Conservation (phyloP, 2,888 invertebrate species). For the Ferdinandea cuprea region DNA sequence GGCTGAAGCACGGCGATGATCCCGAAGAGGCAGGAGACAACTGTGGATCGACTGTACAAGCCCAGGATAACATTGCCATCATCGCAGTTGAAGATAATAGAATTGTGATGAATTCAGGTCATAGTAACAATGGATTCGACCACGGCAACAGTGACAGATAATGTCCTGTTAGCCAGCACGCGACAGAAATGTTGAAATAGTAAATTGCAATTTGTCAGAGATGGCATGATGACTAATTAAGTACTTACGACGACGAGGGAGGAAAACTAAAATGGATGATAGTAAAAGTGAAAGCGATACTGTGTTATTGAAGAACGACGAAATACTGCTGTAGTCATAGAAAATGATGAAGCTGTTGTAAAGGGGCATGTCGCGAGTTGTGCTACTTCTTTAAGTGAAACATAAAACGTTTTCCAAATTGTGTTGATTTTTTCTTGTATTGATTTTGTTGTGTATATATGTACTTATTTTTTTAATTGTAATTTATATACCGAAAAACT, state of each 20-base stretch:
- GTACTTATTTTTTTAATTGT: constrained; percentile 41
- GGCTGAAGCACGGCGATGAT: constrained; percentile 77
- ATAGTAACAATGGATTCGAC: constrained; percentile 64
- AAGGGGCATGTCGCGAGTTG: no score
- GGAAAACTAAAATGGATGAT: neutral
- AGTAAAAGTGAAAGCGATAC: neutral
- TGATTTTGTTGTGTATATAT: constrained; percentile 34
- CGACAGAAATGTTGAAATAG: constrained; percentile 26
- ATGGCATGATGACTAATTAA: constrained; percentile 69
- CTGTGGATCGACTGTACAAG: constrained; percentile 39
- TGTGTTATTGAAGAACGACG: constrained; percentile 15
- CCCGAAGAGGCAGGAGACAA: constrained; percentile 29
- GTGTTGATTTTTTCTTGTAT: constrained; percentile 6
- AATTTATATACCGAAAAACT: constrained; percentile 60
- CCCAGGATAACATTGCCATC: constrained; percentile 64
- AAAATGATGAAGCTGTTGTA: constrained; percentile 1
- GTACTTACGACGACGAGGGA: constrained; percentile 48
- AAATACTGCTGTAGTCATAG: constrained; percentile 8
- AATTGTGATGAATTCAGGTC: constrained; percentile 66
- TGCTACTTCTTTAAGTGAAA: neutral
- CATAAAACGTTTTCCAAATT: constrained; percentile 25
- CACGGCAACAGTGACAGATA: constrained; percentile 59
- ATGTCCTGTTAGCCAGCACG: constrained; percentile 9
- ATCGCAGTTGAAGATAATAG: constrained; percentile 71
- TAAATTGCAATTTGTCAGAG: constrained; percentile 54